Conservation (phyloP, 2,888 invertebrate species). For the Drepanosiphum platanoidis region DNA sequence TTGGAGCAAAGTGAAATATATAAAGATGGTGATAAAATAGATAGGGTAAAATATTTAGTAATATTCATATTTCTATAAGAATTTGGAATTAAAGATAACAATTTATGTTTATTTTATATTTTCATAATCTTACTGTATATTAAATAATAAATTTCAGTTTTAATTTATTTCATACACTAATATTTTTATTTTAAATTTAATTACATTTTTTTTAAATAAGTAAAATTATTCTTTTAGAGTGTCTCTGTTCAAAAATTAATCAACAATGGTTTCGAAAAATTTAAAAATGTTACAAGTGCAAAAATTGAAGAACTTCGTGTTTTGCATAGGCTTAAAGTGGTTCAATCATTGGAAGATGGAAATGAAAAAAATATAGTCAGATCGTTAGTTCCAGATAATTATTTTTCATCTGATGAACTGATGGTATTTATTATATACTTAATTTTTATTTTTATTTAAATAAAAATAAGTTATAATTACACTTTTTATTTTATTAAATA, state of each 20-base stretch:
- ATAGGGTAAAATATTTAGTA: constrained; percentile 68
- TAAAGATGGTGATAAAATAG: constrained; percentile 68
- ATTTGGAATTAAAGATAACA: neutral
- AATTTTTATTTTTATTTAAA: constrained; percentile 29
- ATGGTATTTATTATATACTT: no score
- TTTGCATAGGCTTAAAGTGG: constrained; percentile 90
- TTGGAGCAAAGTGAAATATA: constrained; percentile 70
- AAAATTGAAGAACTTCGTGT: constrained; percentile 90
- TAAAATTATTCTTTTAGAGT: constrained; percentile 70
- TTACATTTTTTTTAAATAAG: neutral
- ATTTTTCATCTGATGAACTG: constrained; percentile 75
- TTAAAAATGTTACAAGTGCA: constrained; percentile 82
- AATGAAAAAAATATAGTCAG: constrained; percentile 88
- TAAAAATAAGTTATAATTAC: neutral
- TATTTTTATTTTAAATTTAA: no score
- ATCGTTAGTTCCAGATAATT: constrained; percentile 79
- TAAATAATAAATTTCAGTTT: neutral
- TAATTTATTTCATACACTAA: no score
- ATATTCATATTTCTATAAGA: neutral
- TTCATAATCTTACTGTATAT: neutral
- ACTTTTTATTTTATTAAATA: constrained; percentile 55
- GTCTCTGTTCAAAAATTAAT: constrained; percentile 84
- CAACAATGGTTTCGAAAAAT: constrained; percentile 85
- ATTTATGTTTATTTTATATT: neutral
- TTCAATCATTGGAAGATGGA: constrained; percentile 91